Evolutionary conservation across 2,113 vertebrate species (phyloP).

Genomic region (Atherinomorus stipes): DNA sequence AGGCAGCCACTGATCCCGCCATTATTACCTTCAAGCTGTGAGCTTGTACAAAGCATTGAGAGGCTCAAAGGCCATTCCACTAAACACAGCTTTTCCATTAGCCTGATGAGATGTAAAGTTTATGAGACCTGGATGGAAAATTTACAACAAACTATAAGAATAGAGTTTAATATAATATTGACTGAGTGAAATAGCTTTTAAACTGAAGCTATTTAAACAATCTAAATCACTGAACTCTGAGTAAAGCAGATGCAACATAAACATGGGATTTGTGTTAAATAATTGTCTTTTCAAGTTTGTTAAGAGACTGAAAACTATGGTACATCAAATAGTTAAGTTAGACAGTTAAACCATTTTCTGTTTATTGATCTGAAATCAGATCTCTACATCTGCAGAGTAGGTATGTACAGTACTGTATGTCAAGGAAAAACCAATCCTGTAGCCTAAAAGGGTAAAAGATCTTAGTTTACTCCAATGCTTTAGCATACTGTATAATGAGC

Average conservation of each 20-base stretch:
- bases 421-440: not conserved
- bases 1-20: constrained; percentile 44
- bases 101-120: constrained; percentile 50
- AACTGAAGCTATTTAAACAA: not conserved
- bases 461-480: too few relatives aligned
- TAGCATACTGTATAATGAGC: too few relatives aligned
- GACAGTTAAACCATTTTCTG: too few relatives aligned
- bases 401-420: too few relatives aligned
- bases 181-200: not conserved
- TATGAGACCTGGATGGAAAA: constrained; percentile 14
- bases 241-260: not conserved
- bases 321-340: not conserved
- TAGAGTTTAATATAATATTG: not conserved
- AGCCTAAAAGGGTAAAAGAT: too few relatives aligned
- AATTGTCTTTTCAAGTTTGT: not conserved
- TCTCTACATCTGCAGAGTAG: too few relatives aligned
- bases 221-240: not conserved
- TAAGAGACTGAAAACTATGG: not conserved
- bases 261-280: not conserved
- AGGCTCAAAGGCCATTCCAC: constrained; percentile 32
- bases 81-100: constrained; percentile 56
- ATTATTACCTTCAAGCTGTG: constrained; percentile 44
- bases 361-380: too few relatives aligned
- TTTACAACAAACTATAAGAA: constrained; percentile 28
- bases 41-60: constrained; percentile 31